Base-by-base conservation (phyloP, 2,113 vertebrate genomes). In the Campylorhamphus procurvoides region DNA sequence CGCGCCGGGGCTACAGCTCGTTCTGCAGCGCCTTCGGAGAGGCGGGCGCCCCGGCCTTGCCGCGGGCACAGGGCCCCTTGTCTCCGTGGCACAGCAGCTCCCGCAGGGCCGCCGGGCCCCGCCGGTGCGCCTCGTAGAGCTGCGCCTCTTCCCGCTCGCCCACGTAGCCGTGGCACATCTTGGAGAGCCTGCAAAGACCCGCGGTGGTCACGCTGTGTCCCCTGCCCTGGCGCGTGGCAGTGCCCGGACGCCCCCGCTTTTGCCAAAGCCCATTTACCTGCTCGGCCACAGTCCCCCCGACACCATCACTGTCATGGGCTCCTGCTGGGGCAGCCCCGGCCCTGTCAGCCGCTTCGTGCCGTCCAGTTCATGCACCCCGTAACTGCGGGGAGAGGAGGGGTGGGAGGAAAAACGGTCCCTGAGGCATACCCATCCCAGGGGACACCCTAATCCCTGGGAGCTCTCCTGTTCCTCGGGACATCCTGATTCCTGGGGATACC, bases 91-190 rank as follows among this genome's bases (percentile, higher is more conserved):
- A 96, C 9, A 96, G 93, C 72, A 96, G 91, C 46, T 94, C 89
- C 47, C 56, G 73, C 80, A 96, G 73, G 9, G 76, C 69, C 2
- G 55, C 68, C 5, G 55, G 19, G 35, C 93, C 91, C 49, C 19
- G 87, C 25, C 73, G 89, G 60, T 96, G 93, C 0, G 84, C 80
- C 20, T 4, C 4, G 12, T 96, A 96, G 77, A 95, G 44, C 35
- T 3, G 77, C 6, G 52, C 69, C 77, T 95, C 96, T 2, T 93
- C 95, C 33, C 0, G 69, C 84, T 96, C 91, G 6, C 96, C 96
- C 91, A 96, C 81, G 35, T 62, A 84, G 84, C 96, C 1, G 47
- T 82, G 96, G 69, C 96, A 96, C 93, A 96, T 82, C 93, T 96
- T 96, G 92, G 93, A 84, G 46, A 96, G 56, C 87, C 95, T 95